Evolutionary conservation across 2,113 vertebrate species (phyloP).

Genomic region (Lepus timidus): DNA sequence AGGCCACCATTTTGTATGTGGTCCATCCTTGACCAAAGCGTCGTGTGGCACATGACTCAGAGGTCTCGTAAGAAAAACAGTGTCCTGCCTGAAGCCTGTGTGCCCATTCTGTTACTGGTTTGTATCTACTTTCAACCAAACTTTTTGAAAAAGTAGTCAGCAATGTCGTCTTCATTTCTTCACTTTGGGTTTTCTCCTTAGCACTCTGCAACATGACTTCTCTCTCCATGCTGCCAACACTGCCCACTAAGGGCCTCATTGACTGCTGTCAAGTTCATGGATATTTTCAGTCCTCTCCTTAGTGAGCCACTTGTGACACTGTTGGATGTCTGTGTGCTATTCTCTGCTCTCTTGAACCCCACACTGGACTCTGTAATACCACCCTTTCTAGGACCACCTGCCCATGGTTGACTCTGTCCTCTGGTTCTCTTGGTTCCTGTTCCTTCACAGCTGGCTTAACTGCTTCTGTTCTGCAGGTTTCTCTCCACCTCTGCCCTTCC

Average conservation of each 20-base stretch:
- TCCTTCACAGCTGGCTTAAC: background rate
- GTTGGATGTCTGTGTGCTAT: background rate
- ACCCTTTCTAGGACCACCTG: background rate
- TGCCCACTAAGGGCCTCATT: background rate
- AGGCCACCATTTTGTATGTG: too few species aligned
- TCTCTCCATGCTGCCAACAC: background rate
- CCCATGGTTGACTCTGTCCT: background rate
- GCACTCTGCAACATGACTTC: background rate
- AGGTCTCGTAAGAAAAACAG: background rate
- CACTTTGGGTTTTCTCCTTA: background rate
- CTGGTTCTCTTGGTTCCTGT: background rate
- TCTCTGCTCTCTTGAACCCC: background rate
- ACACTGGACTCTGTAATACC: background rate
- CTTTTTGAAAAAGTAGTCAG: background rate
- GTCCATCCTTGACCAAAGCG: too few species aligned
- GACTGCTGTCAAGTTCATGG: background rate
- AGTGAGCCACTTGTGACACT: background rate
- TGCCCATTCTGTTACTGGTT: background rate
- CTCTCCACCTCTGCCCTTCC: background rate
- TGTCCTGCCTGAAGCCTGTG: background rate
- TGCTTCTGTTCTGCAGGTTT: background rate
- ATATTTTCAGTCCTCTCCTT: background rate
- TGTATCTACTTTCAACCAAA: background rate
- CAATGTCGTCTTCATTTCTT: background rate
- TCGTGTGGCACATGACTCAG: too few species aligned